These are phyloP conservation scores for Dermatophagoides farinae DNA, from an alignment of 1,140 invertebrate genomes.

Conservation along the genomic window DNA sequence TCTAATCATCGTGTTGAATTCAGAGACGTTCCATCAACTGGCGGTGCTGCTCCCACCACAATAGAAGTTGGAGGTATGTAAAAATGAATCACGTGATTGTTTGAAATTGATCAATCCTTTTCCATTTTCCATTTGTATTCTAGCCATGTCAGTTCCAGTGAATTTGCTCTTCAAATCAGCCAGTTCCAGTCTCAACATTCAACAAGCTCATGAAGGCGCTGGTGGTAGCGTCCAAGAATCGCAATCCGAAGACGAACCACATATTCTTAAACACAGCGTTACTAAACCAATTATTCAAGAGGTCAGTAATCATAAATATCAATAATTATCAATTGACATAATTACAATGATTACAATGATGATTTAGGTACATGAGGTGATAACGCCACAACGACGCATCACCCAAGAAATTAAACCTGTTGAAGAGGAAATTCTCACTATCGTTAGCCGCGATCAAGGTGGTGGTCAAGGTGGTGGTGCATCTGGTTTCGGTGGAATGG, in stretches of 20 bases:
- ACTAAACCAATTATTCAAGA: conserved; percentile 10
- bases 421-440: conserved; percentile 7
- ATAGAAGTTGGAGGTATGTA: conserved; percentile 3
- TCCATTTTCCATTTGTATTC: not conserved
- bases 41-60: not conserved
- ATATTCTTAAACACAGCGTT: not conserved
- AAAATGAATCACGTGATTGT: too few species aligned
- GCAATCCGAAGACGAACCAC: conserved; percentile 10
- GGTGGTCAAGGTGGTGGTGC: not conserved
- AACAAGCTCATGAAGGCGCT: conserved; percentile 9
- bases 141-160: not conserved
- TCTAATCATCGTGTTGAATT: too few species aligned
- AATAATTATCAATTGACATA: not conserved
- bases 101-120: too few species aligned
- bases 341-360: not conserved
- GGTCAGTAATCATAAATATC: too few species aligned
- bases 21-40: conserved; percentile 3
- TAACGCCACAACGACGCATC: conserved; percentile 8
- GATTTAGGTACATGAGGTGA: conserved; percentile 12
- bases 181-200: conserved; percentile 4
- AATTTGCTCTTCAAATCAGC: conserved; percentile 11
- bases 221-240: not conserved
- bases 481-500: not conserved
- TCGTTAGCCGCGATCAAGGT: too few species aligned
- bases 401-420: conserved; percentile 11